phyloP scores from a whole-genome alignment of 2,113 vertebrate genomes.

The Mola mola region DNA sequence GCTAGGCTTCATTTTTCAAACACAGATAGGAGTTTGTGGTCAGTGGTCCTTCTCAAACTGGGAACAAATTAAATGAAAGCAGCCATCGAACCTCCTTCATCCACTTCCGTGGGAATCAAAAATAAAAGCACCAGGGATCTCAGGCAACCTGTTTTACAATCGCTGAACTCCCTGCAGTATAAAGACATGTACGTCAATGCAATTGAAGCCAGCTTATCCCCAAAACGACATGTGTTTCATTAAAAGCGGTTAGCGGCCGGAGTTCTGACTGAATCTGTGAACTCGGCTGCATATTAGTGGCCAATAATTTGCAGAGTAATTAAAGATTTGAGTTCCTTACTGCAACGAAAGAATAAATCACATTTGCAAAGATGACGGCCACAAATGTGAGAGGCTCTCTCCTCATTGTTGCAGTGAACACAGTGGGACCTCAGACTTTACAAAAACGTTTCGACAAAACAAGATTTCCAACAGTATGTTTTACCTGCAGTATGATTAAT shows the following conservation, averaged over 20 bases:
- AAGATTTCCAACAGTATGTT: background rate
- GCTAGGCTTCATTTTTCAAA: conserved; percentile 11
- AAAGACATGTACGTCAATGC: conserved; percentile 45
- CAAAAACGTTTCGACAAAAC: conserved; percentile 9
- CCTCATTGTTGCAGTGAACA: too few relatives aligned
- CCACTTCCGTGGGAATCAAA: background rate
- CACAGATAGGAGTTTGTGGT: conserved; percentile 33
- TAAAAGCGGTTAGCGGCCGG: conserved; percentile 15
- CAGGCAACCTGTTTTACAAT: conserved; percentile 34
- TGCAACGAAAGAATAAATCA: conserved; percentile 76
- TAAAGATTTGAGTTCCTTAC: conserved; percentile 80
- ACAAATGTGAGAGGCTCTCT: conserved; percentile 64
- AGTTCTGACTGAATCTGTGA: conserved; percentile 73
- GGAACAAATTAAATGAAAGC: conserved; percentile 36
- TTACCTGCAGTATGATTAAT: background rate
- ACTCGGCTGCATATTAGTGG: conserved; percentile 57
- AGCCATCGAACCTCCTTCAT: conserved; percentile 23
- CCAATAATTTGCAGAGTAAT: conserved; percentile 84
- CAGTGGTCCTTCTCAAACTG: conserved; percentile 6
- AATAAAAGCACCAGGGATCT: conserved; percentile 26
- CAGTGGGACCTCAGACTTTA: conserved; percentile 37
- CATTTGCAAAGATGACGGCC: conserved; percentile 70
- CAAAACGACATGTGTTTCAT: conserved; percentile 41
- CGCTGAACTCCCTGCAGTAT: conserved; percentile 49
- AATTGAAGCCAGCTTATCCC: conserved; percentile 33